Conservation (phyloP, 2,113 vertebrate species). For the Laterallus jamaicensis region DNA sequence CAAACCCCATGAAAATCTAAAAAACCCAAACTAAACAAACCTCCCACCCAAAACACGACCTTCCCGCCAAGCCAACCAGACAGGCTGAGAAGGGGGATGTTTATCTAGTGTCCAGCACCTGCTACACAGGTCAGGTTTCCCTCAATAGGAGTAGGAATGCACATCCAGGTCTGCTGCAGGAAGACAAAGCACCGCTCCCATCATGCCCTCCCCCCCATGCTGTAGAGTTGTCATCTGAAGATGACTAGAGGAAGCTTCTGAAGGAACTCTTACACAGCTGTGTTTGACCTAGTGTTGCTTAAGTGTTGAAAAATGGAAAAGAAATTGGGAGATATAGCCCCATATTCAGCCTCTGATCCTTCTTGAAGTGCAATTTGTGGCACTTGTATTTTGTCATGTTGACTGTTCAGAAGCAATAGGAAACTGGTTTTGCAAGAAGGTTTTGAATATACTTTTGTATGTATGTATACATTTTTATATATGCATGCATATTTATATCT, state of each 20-base stretch:
- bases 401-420: neutral
- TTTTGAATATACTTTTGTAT: neutral
- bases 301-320: neutral
- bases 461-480: neutral
- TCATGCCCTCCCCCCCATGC: neutral
- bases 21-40: no score
- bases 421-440: neutral
- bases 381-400: neutral
- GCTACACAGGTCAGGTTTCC: neutral
- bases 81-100: neutral
- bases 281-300: neutral
- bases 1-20: no score
- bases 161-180: neutral
- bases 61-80: neutral
- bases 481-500: rapidly evolving
- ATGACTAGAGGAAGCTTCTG: neutral
- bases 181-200: neutral
- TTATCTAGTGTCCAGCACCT: no score
- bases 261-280: neutral
- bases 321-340: neutral
- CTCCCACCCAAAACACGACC: no score
- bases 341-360: neutral
- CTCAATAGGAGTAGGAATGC: neutral
- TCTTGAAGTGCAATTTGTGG: neutral
- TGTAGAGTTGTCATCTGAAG: neutral